Base-by-base conservation (phyloP, 2,113 vertebrate genomes). In the Chloroceryle aenea region DNA sequence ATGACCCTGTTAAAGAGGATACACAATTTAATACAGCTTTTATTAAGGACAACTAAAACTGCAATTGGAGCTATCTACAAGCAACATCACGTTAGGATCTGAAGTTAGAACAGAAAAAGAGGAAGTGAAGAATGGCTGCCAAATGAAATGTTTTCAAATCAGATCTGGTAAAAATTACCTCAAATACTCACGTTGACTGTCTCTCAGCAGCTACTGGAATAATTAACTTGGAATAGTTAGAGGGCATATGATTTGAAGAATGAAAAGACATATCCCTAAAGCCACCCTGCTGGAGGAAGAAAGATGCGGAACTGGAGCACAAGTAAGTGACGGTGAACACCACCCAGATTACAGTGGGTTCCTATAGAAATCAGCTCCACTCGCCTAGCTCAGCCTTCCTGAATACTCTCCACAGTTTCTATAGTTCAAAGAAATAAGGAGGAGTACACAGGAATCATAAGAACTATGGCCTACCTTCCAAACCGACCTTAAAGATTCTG, bases 1-100 rank as follows among this genome's bases (percentile, higher is more conserved):
- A 94, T 99, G 99, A 58, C 99, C 99, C 99, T 99, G 85, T 82
- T 77, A 45, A 93, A 92, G 25, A 96, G 23, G 18, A 84, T 30
- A 95, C 15, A 79, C 36, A 52, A 56, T 74, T 91, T 78, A 74
- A 43, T 63, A 61, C 17, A 66, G 32, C 6, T 94, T 76, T 66
- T 66, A 68, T 67, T 72, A 78, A 43, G 12, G 74, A 22, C 53
- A 94, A 55, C 5, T 40, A 62, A 59, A 80, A 77, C 9, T 43
- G 25, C 52, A 66, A 58, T 26, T 53, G 69, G 12, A 81, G 22
- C 22, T 55, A 32, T 74, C 73, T 94, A 45, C 34, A 69, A 85
- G 45, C 40, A 72, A 47, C 56, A 53, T 38, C 19, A 85, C 14
- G 8, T 59, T 79, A 72, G 15, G 40, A 76, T 73, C 25, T 48